Evolutionary conservation across 2,888 invertebrate species (phyloP).

Genomic region (Meta bourneti): DNA sequence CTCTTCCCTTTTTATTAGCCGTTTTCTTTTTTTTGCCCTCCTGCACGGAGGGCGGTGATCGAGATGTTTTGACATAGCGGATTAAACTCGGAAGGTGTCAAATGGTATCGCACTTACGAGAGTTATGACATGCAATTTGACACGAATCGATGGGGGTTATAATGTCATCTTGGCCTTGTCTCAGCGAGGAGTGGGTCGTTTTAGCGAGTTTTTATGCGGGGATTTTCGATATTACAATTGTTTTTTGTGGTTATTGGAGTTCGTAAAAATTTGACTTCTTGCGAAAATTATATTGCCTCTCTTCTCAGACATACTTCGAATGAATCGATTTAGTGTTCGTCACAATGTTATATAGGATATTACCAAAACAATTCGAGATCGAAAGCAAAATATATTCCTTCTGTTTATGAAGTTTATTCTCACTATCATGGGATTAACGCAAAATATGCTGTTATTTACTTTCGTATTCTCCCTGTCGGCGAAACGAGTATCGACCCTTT

Average conservation of each 20-base stretch:
- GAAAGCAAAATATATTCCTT: too few relatives aligned
- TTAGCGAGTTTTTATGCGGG: not conserved
- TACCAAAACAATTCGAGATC: too few relatives aligned
- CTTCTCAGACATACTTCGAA: not conserved
- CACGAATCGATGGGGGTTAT: not conserved
- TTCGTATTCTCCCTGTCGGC: too few relatives aligned
- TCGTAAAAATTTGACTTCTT: too few relatives aligned
- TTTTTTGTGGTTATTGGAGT: too few relatives aligned
- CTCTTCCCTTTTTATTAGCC: not conserved
- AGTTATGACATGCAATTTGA: conserved; percentile 24
- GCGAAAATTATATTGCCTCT: too few relatives aligned
- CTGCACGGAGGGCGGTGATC: not conserved
- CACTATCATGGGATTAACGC: too few relatives aligned
- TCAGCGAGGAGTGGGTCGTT: not conserved
- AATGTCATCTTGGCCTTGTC: not conserved
- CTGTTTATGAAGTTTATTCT: too few relatives aligned
- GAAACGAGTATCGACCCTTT: too few relatives aligned
- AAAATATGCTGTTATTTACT: too few relatives aligned
- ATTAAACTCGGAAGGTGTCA: conserved; percentile 21
- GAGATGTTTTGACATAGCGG: conserved; percentile 22
- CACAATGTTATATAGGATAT: too few relatives aligned
- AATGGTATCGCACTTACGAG: conserved; percentile 11
- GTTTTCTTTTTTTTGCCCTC: not conserved
- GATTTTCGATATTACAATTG: too few relatives aligned
- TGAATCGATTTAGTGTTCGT: not conserved